Evolutionary conservation across 2,797 vertebrate species (phyloP), one percentile per base, ranked within the genome.

Genomic region (Limnodromus scolopaceus): DNA sequence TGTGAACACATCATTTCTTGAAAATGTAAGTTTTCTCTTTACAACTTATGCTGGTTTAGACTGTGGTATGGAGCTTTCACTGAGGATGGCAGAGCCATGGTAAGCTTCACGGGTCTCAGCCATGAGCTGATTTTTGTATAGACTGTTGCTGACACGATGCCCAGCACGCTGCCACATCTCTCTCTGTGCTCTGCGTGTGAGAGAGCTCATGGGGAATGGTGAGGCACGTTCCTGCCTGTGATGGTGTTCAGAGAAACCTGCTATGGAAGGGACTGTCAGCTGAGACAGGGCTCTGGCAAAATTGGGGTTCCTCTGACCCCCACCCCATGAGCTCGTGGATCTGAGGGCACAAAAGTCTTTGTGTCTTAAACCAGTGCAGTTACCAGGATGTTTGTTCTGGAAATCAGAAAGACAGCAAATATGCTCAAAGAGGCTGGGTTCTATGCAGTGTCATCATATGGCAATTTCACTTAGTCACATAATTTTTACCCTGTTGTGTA

Each of bases 311-410:
- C 58, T 11, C 10, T 13, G 46, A 23, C 9, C 7, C 61, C 7
- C 17, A 11, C 1, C 5, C 30, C 53, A 1, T 9, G 20, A 91
- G 17, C 13, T 49, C 64, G 13, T 3, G 3, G 66, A 72, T 11
- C 24, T 38, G 55, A 88, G 25, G 51, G 25, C 24, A 38, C 16
- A 71, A 83, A 86, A 76, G 49, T 5, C 8, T 34, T 63, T 10
- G 0, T 1, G 2, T 58, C 27, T 79, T 45, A 49, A 36, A 46
- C 34, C 0, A 0, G 3, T 75, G 27, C 16, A 41, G 39, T 71
- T 85, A 36, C 24, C 17, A 6, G 7, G 16, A 48, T 0, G 0
- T 71, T 92, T 87, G 20, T 28, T 88, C 43, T 45, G 74, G 30
- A 81, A 88, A 58, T 61, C 23, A 57, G 34, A 68, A 61, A 68